These are phyloP conservation scores for Murina feae DNA, from an alignment of 2,113 vertebrate genomes.

Conservation along the genomic window DNA sequence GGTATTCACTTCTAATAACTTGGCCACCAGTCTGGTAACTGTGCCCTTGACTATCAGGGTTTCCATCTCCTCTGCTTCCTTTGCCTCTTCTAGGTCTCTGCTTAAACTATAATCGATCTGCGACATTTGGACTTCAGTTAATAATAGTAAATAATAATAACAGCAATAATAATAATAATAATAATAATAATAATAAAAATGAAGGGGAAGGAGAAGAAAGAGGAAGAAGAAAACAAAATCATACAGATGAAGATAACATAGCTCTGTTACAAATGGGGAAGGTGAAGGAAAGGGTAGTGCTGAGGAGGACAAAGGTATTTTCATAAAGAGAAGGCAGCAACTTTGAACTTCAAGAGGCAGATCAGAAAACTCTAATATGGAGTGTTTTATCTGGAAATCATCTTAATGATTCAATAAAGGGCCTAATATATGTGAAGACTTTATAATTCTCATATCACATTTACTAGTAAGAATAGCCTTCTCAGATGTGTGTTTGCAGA, in stretches of 20 bases:
- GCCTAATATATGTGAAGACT: background rate
- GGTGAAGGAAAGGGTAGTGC: constrained; percentile 44
- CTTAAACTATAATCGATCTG: constrained; percentile 63
- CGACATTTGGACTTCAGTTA: constrained; percentile 46
- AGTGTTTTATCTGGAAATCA: background rate
- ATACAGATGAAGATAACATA: constrained; percentile 61
- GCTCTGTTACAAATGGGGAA: constrained; percentile 51
- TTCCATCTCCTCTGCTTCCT: constrained; percentile 30
- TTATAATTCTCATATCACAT: background rate
- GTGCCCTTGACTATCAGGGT: constrained; percentile 7
- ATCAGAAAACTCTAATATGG: background rate
- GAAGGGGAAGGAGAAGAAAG: background rate
- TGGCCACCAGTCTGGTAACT: constrained; percentile 54
- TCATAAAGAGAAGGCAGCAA: constrained; percentile 62
- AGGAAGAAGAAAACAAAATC: constrained; percentile 60
- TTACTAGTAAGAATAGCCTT: background rate
- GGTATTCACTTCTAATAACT: constrained; percentile 59
- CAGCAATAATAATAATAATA: background rate
- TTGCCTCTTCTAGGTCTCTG: constrained; percentile 50
- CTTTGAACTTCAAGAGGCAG: constrained; percentile 27
- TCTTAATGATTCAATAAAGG: background rate
- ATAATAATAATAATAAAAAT: background rate
- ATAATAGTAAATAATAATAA: background rate
- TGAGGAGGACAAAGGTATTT: constrained; percentile 57
- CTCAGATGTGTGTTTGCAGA: background rate